Evolutionary conservation across 2,888 invertebrate species (phyloP).

Genomic region (Halictus quadricinctus): DNA sequence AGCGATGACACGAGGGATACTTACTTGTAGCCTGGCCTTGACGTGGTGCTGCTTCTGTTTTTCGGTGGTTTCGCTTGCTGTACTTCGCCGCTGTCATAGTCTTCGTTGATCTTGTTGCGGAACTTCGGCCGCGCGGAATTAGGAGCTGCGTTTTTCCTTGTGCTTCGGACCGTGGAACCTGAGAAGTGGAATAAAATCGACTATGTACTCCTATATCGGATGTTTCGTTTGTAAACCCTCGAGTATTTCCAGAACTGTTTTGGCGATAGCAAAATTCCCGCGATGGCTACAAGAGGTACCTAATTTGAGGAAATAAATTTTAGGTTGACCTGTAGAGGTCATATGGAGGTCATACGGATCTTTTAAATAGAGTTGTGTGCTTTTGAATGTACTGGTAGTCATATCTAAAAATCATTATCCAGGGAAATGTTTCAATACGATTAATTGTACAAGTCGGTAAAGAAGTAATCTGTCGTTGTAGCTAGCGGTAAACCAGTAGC

Average conservation of each 20-base stretch:
- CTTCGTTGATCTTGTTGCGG: slow-evolving; percentile 79
- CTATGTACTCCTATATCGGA: neutral
- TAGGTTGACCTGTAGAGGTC: neutral
- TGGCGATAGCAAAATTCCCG: neutral
- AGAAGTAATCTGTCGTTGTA: too few species aligned
- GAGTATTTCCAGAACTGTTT: neutral
- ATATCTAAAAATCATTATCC: neutral
- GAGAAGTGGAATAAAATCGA: slow-evolving; percentile 21
- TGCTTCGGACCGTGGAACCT: slow-evolving; percentile 72
- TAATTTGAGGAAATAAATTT: too few species aligned
- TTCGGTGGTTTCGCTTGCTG: slow-evolving; percentile 74
- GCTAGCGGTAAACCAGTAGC: too few species aligned
- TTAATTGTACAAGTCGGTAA: too few species aligned
- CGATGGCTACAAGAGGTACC: too few species aligned
- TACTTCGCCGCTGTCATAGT: slow-evolving; percentile 68
- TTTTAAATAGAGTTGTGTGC: neutral
- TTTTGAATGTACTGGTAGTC: neutral
- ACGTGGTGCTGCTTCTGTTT: slow-evolving; percentile 77
- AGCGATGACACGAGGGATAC: slow-evolving; percentile 54
- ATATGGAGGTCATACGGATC: too few species aligned
- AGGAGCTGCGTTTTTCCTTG: slow-evolving; percentile 71
- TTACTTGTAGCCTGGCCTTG: slow-evolving; percentile 82
- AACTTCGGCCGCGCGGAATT: slow-evolving; percentile 76
- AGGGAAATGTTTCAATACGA: neutral
- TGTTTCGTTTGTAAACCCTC: neutral